phyloP scores from a whole-genome alignment of 2,888 invertebrate species.

The Pristionchus entomophagus region DNA sequence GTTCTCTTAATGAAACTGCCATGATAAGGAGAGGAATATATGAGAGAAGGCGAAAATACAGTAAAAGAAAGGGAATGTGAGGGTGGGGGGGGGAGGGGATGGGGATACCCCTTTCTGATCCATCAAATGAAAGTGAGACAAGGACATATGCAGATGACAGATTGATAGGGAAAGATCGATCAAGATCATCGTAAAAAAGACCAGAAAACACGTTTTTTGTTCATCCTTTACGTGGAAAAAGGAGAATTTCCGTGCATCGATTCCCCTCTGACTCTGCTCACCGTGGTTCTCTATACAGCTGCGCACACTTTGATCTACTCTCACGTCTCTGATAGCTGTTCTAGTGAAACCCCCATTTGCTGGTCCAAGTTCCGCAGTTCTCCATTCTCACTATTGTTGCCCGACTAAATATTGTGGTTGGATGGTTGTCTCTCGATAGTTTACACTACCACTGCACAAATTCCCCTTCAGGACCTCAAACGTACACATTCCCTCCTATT shows the following conservation, averaged over 20 bases:
- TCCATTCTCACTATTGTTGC: background rate
- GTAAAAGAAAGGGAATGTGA: background rate
- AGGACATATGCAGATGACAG: background rate
- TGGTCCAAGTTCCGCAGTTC: background rate
- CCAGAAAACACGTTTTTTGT: background rate
- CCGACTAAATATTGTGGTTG: background rate
- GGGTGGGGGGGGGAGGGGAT: background rate
- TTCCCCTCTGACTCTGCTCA: background rate
- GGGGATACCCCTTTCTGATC: constrained; percentile 12
- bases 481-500: constrained; percentile 16
- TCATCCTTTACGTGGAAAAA: background rate
- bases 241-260: background rate
- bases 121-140: background rate
- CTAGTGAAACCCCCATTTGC: background rate
- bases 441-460: background rate
- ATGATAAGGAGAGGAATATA: background rate
- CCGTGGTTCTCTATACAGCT: background rate
- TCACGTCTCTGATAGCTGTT: background rate
- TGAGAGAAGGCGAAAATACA: background rate
- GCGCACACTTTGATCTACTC: background rate
- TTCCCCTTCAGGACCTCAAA: background rate
- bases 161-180: background rate
- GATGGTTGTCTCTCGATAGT: background rate
- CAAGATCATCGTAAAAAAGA: background rate
- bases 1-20: background rate